Evolutionary conservation across 2,888 invertebrate genomes (phyloP).

Genomic region (Conomelus anceps): DNA sequence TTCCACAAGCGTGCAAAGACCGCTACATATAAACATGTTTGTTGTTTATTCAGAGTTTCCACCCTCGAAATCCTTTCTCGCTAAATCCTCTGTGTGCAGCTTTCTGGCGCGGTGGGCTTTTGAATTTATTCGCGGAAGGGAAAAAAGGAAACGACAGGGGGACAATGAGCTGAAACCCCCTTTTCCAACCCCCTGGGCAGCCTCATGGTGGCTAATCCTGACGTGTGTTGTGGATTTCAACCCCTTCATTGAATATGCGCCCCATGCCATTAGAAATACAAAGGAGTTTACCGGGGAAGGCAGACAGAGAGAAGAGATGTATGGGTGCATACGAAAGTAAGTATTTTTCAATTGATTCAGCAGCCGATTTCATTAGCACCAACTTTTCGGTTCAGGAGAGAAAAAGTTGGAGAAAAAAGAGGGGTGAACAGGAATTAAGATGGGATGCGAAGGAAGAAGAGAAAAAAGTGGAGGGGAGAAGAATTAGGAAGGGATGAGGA

Average conservation of each 20-base stretch:
- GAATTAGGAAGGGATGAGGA: background rate
- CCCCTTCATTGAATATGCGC: background rate
- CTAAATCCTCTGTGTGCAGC: background rate
- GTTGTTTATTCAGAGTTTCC: background rate
- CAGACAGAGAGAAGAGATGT: background rate
- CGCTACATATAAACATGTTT: background rate
- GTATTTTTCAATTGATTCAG: background rate
- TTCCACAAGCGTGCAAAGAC: background rate
- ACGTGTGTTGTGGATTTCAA: background rate
- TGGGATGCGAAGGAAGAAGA: background rate
- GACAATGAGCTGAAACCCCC: background rate
- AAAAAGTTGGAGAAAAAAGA: too few species aligned
- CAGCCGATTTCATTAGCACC: background rate
- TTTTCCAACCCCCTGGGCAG: background rate
- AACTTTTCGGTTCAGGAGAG: background rate
- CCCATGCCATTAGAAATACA: background rate
- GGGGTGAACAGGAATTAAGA: too few species aligned
- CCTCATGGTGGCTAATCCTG: background rate
- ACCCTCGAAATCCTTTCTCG: background rate
- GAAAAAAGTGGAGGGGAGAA: background rate
- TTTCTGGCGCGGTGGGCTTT: background rate
- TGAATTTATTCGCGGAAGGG: background rate
- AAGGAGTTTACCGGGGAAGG: background rate
- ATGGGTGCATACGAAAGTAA: background rate
- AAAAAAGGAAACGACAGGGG: background rate